Evolutionary conservation across 2,113 vertebrate genomes (phyloP).

Genomic region (Mohoua ochrocephala): DNA sequence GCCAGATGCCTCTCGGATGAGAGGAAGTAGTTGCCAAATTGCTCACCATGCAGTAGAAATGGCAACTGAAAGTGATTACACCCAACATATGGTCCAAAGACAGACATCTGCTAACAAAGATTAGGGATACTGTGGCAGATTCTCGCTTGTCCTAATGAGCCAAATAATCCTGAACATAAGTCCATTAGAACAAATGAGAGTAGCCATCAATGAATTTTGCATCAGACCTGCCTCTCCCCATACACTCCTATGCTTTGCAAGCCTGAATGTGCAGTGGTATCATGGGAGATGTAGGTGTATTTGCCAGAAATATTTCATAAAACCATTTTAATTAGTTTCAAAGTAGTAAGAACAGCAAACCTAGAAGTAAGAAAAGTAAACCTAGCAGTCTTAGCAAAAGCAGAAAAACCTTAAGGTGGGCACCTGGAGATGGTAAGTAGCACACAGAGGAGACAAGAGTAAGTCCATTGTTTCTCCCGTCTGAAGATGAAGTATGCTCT

Average conservation of each 20-base stretch:
- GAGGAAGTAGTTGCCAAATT: constrained; percentile 47
- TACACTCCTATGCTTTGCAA: background rate
- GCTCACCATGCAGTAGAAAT: constrained; percentile 42
- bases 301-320: constrained; percentile 1
- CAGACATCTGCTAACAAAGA: constrained; percentile 66
- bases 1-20: constrained; percentile 29
- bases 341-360: background rate
- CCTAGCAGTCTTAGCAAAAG: background rate
- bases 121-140: constrained; percentile 46
- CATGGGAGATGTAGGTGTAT: background rate
- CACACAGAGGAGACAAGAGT: background rate
- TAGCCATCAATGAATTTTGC: background rate
- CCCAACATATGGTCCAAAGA: constrained; percentile 55
- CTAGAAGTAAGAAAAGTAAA: background rate
- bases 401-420: background rate
- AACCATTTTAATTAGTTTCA: background rate
- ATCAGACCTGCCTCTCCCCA: background rate
- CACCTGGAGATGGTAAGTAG: background rate
- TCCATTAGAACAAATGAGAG: constrained; percentile 23
- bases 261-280: background rate
- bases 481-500: background rate
- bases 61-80: constrained; percentile 50
- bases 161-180: constrained; percentile 24
- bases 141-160: constrained; percentile 36
- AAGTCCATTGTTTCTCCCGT: background rate